A percentile compares a stretch with the other conserved stretches of the same genome.
Conservation (phyloP, 1,140 invertebrate genomes). For the Diplogasteroides magnus region DNA sequence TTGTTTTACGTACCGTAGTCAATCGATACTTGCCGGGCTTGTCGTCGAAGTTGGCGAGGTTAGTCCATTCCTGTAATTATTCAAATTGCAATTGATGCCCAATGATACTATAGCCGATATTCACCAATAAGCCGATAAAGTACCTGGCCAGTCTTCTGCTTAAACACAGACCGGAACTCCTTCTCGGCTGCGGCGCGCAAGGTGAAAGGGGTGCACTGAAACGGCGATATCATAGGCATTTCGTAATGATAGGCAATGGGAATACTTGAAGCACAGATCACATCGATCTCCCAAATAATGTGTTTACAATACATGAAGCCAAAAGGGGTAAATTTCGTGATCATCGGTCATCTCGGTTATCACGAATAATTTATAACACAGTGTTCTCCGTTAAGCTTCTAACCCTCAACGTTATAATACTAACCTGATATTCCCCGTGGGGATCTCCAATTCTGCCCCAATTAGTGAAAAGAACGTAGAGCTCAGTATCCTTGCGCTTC, state of each 20-base stretch:
- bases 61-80: not conserved
- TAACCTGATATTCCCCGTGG: constrained; percentile 23
- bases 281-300: too few relatives aligned
- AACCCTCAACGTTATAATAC: too few relatives aligned
- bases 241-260: too few relatives aligned
- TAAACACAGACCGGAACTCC: constrained; percentile 62
- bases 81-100: constrained; percentile 15
- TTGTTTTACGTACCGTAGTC: not conserved
- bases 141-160: constrained; percentile 60
- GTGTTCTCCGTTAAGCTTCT: too few relatives aligned
- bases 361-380: too few relatives aligned
- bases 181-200: constrained; percentile 57
- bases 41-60: not conserved
- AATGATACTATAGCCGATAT: constrained; percentile 47
- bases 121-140: constrained; percentile 57
- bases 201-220: constrained; percentile 61
- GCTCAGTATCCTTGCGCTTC: constrained; percentile 57
- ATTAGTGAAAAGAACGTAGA: constrained; percentile 61
- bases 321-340: constrained; percentile 14
- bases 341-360: too few relatives aligned
- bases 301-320: too few relatives aligned
- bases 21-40: not conserved
- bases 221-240: constrained; percentile 46
- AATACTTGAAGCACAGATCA: too few relatives aligned
- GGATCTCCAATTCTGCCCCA: constrained; percentile 62